Evolutionary conservation across 2,113 vertebrate species (phyloP), one percentile per base, ranked within the genome.

Genomic region (Alectura lathami): DNA sequence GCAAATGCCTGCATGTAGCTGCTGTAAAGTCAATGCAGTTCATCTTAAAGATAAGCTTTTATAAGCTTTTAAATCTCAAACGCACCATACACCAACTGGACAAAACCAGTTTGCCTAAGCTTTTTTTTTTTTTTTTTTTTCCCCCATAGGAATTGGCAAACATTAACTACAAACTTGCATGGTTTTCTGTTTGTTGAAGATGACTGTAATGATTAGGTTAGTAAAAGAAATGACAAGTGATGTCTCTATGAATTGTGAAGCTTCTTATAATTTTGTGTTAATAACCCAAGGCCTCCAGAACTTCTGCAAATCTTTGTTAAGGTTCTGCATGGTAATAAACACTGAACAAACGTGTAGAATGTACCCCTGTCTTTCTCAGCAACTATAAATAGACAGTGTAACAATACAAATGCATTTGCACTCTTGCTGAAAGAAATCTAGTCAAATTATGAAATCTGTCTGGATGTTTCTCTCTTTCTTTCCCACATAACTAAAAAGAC

Each of bases 141-240:
- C 15, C 42, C 42, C 29, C 53, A 29, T 43, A 57, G 67, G 56
- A 83, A 77, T 3, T 67, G 60, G 32, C 47, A 90, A 90, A 90
- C 29, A 83, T 77, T 93, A 91, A 90, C 75, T 80, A 23, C 30
- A 63, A 45, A 79, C 8, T 47, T 79, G 18, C 3, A 23, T 6
- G 42, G 29, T 63, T 88, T 91, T 73, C 38, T 90, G 42, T 91
- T 96, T 91, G 60, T 74, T 81, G 42, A 88, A 86, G 67, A 81
- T 67, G 17, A 10, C 17, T 82, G 9, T 63, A 81, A 77, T 70
- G 54, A 78, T 81, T 63, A 62, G 12, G 17, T 42, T 84, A 59
- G 38, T 70, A 7, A 63, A 78, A 42, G 15, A 91, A 91, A 59
- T 51, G 4, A 12, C 62, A 62, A 47, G 11, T 1, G 4, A 38